phyloP scores from a whole-genome alignment of 2,113 vertebrate genomes.

The Trochalopteron elliotii region DNA sequence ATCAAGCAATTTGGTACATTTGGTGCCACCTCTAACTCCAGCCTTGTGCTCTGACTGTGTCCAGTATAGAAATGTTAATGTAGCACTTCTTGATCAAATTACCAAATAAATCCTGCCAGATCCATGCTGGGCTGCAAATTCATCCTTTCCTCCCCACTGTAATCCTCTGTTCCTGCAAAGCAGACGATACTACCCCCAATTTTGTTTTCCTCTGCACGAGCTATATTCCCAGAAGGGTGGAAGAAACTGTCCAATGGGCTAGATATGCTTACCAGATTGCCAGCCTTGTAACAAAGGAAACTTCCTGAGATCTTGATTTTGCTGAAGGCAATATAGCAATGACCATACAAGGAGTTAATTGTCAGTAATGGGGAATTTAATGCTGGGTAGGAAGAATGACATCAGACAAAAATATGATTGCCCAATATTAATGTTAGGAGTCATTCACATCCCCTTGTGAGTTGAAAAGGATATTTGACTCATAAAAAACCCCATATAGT shows the following conservation, averaged over 20 bases:
- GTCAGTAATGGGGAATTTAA: neutral
- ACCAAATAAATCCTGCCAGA: neutral
- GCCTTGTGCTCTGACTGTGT: neutral
- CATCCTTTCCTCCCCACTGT: neutral
- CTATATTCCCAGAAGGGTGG: neutral
- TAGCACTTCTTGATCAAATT: neutral
- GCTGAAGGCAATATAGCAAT: neutral
- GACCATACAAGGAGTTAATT: neutral
- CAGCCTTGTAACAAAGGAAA: neutral
- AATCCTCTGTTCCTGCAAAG: neutral
- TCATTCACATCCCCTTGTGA: neutral
- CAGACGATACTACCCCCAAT: neutral
- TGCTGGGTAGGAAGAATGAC: neutral
- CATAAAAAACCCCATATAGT: neutral
- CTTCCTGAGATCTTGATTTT: neutral
- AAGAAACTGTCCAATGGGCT: neutral
- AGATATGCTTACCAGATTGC: neutral
- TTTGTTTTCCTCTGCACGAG: neutral
- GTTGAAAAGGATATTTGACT: neutral
- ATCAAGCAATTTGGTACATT: neutral
- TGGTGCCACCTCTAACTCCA: neutral
- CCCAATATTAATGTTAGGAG: neutral
- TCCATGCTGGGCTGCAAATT: neutral
- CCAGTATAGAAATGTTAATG: neutral
- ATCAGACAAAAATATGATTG: neutral